A percentile compares a stretch with the other conserved stretches of the same genome.
phyloP scores from a whole-genome alignment of 2,113 vertebrate genomes.

The Pomatorhinus ruficollis region DNA sequence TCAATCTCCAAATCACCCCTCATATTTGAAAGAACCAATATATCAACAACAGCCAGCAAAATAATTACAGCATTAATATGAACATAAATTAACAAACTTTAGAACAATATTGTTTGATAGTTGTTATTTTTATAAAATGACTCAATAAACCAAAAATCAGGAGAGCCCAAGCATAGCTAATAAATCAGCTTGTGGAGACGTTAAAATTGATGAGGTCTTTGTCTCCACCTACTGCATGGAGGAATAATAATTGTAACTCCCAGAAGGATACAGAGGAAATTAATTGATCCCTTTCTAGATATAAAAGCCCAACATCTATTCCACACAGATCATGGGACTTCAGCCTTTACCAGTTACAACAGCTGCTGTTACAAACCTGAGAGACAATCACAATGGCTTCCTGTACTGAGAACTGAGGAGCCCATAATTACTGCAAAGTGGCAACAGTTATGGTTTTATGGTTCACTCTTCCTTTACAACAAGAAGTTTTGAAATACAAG shows the following conservation, averaged over 20 bases:
- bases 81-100: background rate
- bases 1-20: background rate
- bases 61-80: background rate
- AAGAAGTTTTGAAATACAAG: background rate
- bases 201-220: constrained; percentile 58
- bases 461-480: background rate
- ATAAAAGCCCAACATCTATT: background rate
- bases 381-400: background rate
- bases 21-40: background rate
- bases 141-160: background rate
- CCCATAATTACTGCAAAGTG: background rate
- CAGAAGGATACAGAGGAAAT: background rate
- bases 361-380: background rate
- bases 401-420: background rate
- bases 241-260: background rate
- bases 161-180: background rate
- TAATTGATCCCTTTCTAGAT: background rate
- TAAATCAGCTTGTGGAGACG: background rate
- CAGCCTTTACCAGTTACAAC: background rate
- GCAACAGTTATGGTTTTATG: background rate
- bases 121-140: background rate
- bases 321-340: background rate
- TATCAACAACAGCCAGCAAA: background rate
- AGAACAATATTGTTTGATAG: background rate
- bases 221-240: constrained; percentile 67